Conservation (phyloP, 2,113 vertebrate species). For the Onychostruthus taczanowskii region DNA sequence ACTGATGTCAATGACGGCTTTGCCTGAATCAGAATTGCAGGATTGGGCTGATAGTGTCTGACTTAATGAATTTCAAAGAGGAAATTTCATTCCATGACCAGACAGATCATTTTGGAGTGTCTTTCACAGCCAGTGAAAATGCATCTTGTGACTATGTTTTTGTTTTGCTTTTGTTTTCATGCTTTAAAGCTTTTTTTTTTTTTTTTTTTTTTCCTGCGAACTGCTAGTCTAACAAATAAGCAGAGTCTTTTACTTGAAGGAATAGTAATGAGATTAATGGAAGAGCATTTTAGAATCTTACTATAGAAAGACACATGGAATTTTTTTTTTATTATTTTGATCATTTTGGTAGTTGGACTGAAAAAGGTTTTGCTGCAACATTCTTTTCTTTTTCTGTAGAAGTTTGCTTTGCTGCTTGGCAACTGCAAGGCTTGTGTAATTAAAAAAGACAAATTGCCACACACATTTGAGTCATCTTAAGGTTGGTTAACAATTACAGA, state of each 20-base stretch:
- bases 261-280: background rate
- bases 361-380: background rate
- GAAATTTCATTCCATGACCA: slow-evolving; percentile 27
- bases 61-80: slow-evolving; percentile 53
- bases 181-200: background rate
- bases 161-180: background rate
- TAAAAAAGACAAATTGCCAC: background rate
- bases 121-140: slow-evolving; percentile 7
- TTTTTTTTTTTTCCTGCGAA: background rate
- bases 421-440: background rate
- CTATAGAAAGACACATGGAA: background rate
- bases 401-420: background rate
- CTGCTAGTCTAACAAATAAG: background rate
- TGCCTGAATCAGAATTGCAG: slow-evolving; percentile 28
- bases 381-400: background rate
- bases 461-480: background rate
- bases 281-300: background rate
- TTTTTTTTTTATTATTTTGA: background rate
- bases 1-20: slow-evolving; percentile 23
- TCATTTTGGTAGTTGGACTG: background rate
- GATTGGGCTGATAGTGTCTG: slow-evolving; percentile 27
- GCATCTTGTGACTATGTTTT: background rate
- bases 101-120: slow-evolving; percentile 14
- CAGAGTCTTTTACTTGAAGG: background rate
- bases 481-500: background rate